These are phyloP conservation scores for Dascyllus trimaculatus DNA, from an alignment of 2,113 vertebrate genomes.

Conservation along the genomic window DNA sequence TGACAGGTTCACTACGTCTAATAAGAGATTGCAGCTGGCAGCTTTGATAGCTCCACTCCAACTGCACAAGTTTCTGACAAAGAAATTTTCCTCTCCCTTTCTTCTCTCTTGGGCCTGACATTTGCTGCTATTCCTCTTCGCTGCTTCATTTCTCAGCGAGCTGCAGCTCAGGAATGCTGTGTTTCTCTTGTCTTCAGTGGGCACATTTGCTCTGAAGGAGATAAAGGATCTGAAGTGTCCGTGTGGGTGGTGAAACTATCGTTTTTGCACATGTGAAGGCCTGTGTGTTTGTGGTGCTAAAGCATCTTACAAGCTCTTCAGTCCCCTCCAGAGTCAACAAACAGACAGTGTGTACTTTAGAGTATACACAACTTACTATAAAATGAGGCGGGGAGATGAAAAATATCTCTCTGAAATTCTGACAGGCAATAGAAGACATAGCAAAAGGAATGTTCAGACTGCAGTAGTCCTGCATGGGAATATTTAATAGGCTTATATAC, in stretches of 20 bases:
- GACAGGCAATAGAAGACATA: neutral
- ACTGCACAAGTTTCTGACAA: slow-evolving; percentile 2
- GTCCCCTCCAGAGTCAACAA: slow-evolving; percentile 12
- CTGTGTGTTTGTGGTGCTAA: slow-evolving; percentile 25
- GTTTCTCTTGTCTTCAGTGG: slow-evolving; percentile 26
- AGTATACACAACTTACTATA: slow-evolving; percentile 4
- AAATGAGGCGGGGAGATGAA: slow-evolving; percentile 2
- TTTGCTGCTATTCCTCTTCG: neutral
- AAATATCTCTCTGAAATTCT: slow-evolving; percentile 5
- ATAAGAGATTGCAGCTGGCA: slow-evolving; percentile 21
- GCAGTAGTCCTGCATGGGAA: no score
- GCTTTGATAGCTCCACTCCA: slow-evolving; percentile 24
- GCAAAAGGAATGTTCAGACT: neutral
- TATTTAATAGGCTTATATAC: no score
- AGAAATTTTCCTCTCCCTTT: neutral
- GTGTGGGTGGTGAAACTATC: slow-evolving; percentile 41
- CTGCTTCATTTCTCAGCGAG: slow-evolving; percentile 17
- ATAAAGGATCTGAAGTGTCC: slow-evolving; percentile 41
- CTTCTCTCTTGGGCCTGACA: neutral
- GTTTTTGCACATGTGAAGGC: slow-evolving; percentile 51
- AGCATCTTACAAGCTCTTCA: slow-evolving; percentile 3
- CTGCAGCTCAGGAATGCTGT: neutral
- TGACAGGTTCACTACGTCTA: slow-evolving; percentile 27
- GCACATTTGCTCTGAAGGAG: slow-evolving; percentile 15
- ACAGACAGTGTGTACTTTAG: neutral